phyloP scores from a whole-genome alignment of 1,140 invertebrate species.

The Aphelenchoides besseyi region DNA sequence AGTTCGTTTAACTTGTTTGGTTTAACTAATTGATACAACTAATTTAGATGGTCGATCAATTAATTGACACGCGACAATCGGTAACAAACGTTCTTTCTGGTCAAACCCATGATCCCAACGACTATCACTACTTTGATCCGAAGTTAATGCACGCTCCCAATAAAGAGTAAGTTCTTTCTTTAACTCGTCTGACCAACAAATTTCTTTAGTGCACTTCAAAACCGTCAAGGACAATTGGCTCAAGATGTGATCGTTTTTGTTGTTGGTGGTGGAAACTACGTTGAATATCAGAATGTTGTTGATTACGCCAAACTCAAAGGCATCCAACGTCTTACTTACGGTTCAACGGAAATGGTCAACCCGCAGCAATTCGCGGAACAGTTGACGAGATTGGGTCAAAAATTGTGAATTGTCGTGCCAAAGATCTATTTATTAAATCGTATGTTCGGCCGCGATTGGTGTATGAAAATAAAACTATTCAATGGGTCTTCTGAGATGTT shows the following conservation, averaged over 20 bases:
- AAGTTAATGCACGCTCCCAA: constrained; percentile 78
- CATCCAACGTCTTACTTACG: constrained; percentile 84
- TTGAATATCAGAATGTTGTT: constrained; percentile 95
- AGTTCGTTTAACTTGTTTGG: constrained; percentile 29
- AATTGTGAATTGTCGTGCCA: constrained; percentile 15
- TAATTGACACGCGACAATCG: constrained; percentile 71
- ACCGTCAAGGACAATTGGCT: constrained; percentile 47
- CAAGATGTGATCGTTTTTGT: constrained; percentile 77
- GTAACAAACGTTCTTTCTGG: constrained; percentile 63
- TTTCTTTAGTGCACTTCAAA: constrained; percentile 31
- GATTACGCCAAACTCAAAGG: constrained; percentile 79
- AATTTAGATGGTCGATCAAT: constrained; percentile 75
- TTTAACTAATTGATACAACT: constrained; percentile 20
- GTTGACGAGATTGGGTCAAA: constrained; percentile 64
- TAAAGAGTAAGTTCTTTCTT: constrained; percentile 45
- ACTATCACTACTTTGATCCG: constrained; percentile 86
- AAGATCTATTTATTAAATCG: too few relatives aligned
- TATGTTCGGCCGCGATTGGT: neutral
- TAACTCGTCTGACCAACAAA: neutral
- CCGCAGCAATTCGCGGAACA: constrained; percentile 87
- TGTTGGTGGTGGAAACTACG: constrained; percentile 96
- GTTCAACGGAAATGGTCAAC: constrained; percentile 85
- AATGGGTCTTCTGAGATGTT: too few relatives aligned
- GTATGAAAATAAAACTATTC: neutral
- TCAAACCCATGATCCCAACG: constrained; percentile 77